These are phyloP conservation scores for Drosophila nannoptera DNA, from an alignment of 1,140 invertebrate genomes.

Conservation along the genomic window DNA sequence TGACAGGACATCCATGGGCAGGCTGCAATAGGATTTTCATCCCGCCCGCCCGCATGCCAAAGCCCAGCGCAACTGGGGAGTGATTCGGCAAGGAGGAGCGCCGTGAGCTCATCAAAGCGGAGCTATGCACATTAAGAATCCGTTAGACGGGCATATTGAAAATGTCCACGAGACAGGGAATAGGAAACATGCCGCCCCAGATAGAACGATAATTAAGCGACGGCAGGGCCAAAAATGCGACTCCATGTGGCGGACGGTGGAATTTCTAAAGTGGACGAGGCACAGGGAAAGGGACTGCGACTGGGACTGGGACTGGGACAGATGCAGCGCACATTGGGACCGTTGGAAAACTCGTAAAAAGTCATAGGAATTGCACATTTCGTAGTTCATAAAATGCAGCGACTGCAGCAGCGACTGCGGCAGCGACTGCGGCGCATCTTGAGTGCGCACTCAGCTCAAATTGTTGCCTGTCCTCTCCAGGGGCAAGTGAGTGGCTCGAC, in stretches of 20 bases:
- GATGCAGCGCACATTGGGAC: constrained; percentile 68
- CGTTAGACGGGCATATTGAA: constrained; percentile 43
- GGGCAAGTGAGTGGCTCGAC: constrained; percentile 20
- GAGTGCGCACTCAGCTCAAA: constrained; percentile 33
- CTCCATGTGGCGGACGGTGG: constrained; percentile 64
- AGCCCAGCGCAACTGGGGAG: neutral
- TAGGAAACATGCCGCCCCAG: constrained; percentile 11
- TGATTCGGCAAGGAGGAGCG: neutral
- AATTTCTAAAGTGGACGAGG: constrained; percentile 66
- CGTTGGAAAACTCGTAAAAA: constrained; percentile 70
- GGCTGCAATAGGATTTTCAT: neutral
- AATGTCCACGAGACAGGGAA: constrained; percentile 24
- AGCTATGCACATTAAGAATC: constrained; percentile 61
- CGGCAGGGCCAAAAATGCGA: constrained; percentile 34
- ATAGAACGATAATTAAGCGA: constrained; percentile 21
- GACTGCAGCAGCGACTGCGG: constrained; percentile 2
- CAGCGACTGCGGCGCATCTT: constrained; percentile 37
- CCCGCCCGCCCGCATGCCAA: too few relatives aligned
- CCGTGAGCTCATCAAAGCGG: constrained; percentile 55
- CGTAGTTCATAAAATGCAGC: constrained; percentile 62
- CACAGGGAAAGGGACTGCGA: constrained; percentile 27
- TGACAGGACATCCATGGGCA: constrained; percentile 21
- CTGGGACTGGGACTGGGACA: constrained; percentile 28
- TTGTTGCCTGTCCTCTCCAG: constrained; percentile 6
- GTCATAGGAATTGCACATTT: constrained; percentile 65